Percentiles rank a stretch among this genome's conserved stretches.
phyloP scores from a whole-genome alignment of 2,888 invertebrate genomes.

The Adelphocoris suturalis region DNA sequence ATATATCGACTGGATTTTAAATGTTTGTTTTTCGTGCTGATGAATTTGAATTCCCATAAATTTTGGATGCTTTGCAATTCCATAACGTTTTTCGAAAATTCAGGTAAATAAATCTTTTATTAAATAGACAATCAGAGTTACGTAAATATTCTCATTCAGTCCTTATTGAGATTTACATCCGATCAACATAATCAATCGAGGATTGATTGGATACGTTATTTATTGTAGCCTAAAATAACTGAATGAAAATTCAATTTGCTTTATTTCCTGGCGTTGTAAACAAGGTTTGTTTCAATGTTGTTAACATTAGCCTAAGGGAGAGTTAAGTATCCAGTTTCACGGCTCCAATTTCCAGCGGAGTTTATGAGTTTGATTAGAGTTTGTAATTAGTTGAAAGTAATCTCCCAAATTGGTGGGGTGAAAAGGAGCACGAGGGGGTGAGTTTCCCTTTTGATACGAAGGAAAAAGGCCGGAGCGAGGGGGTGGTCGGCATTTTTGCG shows the following conservation, averaged over 20 bases:
- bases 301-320: constrained; percentile 18
- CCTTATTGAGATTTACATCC: too few relatives aligned
- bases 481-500: background rate
- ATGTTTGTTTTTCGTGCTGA: too few relatives aligned
- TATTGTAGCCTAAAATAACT: background rate
- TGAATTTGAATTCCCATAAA: too few relatives aligned
- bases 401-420: constrained; percentile 10
- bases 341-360: constrained; percentile 27
- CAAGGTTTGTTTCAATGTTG: constrained; percentile 26
- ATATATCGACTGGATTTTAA: too few relatives aligned
- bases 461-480: background rate
- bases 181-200: too few relatives aligned
- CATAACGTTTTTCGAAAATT: too few relatives aligned
- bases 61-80: too few relatives aligned
- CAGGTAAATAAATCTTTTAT: too few relatives aligned
- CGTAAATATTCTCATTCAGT: too few relatives aligned
- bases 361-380: constrained; percentile 42
- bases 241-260: background rate
- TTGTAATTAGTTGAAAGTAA: constrained; percentile 39
- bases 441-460: background rate
- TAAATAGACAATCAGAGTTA: too few relatives aligned
- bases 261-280: background rate
- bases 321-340: constrained; percentile 13
- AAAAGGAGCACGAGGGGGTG: background rate
- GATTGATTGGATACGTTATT: too few relatives aligned